Conservation (phyloP, 2,797 vertebrate genomes). For the Enteromius trimaculatus region DNA sequence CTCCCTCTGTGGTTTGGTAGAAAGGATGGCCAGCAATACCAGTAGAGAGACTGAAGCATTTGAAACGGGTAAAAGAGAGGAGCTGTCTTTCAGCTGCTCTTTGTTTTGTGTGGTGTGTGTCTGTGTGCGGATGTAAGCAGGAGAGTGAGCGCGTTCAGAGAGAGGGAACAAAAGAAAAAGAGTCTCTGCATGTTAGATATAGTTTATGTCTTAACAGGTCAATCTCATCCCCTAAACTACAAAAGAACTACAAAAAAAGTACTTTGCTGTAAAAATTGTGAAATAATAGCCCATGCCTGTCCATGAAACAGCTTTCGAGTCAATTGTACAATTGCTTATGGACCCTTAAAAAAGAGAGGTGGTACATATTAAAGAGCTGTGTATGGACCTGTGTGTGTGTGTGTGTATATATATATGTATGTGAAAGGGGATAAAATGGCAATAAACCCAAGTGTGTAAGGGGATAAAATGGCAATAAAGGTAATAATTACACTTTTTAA, state of each 20-base stretch:
- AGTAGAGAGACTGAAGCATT: conserved; percentile 16
- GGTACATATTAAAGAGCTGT: no score
- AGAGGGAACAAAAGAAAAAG: not conserved
- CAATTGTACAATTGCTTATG: no score
- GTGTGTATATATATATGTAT: not conserved
- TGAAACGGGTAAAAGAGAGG: conserved; percentile 16
- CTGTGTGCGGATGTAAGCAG: not conserved
- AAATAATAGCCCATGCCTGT: no score
- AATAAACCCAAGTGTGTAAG: not conserved
- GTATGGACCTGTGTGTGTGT: no score
- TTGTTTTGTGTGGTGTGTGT: not conserved
- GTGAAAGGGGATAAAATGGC: not conserved
- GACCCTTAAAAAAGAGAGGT: no score
- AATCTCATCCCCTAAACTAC: not conserved
- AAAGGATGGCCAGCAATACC: not conserved
- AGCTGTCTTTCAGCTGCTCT: conserved; percentile 23
- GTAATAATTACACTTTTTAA: not conserved
- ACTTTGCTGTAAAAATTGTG: not conserved
- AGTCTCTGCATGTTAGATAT: not conserved
- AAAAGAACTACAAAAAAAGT: not conserved
- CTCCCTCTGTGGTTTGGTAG: not conserved
- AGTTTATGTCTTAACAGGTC: not conserved
- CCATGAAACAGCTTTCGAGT: no score
- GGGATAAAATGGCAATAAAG: not conserved
- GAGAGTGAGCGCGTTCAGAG: not conserved